A percentile compares a stretch with the other conserved stretches of the same genome.
Evolutionary conservation across 2,113 vertebrate genomes (phyloP).

Genomic region (Nipponia nippon): DNA sequence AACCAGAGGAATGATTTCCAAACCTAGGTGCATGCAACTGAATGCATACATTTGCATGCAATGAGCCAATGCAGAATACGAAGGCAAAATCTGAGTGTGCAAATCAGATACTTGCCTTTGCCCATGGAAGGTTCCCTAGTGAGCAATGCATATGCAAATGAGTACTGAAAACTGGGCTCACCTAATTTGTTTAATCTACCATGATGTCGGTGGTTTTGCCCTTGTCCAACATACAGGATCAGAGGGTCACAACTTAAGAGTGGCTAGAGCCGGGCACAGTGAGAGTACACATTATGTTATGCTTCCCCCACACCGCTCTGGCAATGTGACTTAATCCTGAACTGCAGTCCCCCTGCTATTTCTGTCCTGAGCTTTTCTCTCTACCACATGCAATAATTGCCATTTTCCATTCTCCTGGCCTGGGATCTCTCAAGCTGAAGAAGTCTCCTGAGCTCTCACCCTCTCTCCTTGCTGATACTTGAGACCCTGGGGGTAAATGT

Average conservation of each 20-base stretch:
- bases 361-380: neutral
- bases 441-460: neutral
- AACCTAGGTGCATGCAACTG: neutral
- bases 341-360: neutral
- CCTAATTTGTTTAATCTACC: neutral
- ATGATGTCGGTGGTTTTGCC: neutral
- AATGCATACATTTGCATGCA: slow-evolving; percentile 19
- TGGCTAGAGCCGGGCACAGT: neutral
- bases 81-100: neutral
- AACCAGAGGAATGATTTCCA: slow-evolving; percentile 51
- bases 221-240: neutral
- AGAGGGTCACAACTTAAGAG: neutral
- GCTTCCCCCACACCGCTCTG: neutral
- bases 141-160: neutral
- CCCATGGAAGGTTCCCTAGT: neutral
- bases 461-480: neutral
- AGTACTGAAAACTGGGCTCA: neutral
- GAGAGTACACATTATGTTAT: neutral
- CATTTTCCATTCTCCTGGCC: slow-evolving; percentile 21
- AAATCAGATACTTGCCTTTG: slow-evolving; percentile 15
- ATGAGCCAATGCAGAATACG: neutral
- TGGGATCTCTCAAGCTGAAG: slow-evolving; percentile 30
- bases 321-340: neutral
- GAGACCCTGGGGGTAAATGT: slow-evolving; percentile 2
- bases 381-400: neutral